These are phyloP conservation scores for Caenorhabditis uteleia DNA, from an alignment of 2,888 invertebrate species.

Conservation along the genomic window DNA sequence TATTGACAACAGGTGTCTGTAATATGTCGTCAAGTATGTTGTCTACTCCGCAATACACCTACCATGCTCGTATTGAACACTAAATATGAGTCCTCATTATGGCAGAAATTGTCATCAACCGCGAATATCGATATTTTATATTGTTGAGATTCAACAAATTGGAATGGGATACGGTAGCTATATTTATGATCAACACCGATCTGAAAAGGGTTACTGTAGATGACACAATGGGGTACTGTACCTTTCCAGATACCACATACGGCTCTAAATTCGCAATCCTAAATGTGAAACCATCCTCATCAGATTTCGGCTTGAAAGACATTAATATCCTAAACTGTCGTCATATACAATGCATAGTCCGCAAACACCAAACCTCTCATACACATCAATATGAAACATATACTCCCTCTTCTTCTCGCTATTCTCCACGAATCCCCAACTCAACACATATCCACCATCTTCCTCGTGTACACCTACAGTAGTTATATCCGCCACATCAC, in stretches of 20 bases:
- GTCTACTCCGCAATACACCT: too few relatives aligned
- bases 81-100: constrained; percentile 33
- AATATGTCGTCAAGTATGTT: too few relatives aligned
- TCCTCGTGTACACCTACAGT: constrained; percentile 5
- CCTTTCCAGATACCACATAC: constrained; percentile 10
- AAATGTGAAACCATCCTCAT: constrained; percentile 12
- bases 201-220: too few relatives aligned
- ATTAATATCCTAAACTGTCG: too few relatives aligned
- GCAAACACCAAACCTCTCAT: constrained; percentile 24
- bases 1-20: too few relatives aligned
- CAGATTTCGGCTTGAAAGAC: not conserved
- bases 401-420: constrained; percentile 9
- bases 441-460: constrained; percentile 9
- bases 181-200: not conserved
- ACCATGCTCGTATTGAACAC: constrained; percentile 46
- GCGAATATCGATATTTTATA: constrained; percentile 45
- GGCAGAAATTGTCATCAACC: constrained; percentile 46
- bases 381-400: constrained; percentile 29
- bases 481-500: constrained; percentile 12
- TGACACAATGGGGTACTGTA: too few relatives aligned
- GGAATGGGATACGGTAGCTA: constrained; percentile 16
- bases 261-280: constrained; percentile 27
- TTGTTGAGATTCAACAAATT: constrained; percentile 18
- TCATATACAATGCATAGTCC: too few relatives aligned
- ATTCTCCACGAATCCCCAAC: constrained; percentile 22